Evolutionary conservation across 1,140 invertebrate genomes (phyloP), one percentile per base, ranked within the genome.

Genomic region (Cydia splendana): DNA sequence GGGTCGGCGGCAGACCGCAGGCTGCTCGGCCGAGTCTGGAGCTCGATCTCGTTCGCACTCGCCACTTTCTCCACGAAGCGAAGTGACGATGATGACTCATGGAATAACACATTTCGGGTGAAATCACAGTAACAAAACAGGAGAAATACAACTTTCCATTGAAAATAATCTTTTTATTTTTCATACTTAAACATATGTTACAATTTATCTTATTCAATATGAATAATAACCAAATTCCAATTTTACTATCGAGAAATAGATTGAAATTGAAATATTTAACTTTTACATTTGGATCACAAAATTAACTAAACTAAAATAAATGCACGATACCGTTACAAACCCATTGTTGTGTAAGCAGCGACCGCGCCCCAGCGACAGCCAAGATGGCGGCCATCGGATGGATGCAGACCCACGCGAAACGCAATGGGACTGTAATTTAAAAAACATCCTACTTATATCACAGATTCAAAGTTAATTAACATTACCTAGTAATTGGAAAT

Each of bases 371-470:
- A 82, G 87, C 84, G 89, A 88, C 91, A 86, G 86, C 89, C 90
- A 93, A 93, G 89, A 93, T 93, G 91, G 91, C 91, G 91, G 90
- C 91, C 88, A 86, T 86, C 85, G 73, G 73, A 51, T 45, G 85
- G 90, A 91, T 89, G 89, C 90, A 92, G 90, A 89, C 91, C 91
- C 91, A 93, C 91, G 91, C 91, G 91, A 92, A 92, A 92, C 89
- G 91, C 91, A 93, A 93, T 93, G 90, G 91, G 91, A 91, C 91
- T 93, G 91, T 93, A 93, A 93, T 91, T 92, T 93, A 93, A 91
- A 93, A 88, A 93, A 93, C 85, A 91, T 91, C 89, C 90, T 91
- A 88, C 90, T 89, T 91, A 91, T 92, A 93, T 93, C 91, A 93
- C 90, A 93, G 91, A 87, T 88, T 82, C 90, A 89, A 86, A 87